Conservation (phyloP, 1,140 invertebrate genomes). For the Drosophila rhopaloa region DNA sequence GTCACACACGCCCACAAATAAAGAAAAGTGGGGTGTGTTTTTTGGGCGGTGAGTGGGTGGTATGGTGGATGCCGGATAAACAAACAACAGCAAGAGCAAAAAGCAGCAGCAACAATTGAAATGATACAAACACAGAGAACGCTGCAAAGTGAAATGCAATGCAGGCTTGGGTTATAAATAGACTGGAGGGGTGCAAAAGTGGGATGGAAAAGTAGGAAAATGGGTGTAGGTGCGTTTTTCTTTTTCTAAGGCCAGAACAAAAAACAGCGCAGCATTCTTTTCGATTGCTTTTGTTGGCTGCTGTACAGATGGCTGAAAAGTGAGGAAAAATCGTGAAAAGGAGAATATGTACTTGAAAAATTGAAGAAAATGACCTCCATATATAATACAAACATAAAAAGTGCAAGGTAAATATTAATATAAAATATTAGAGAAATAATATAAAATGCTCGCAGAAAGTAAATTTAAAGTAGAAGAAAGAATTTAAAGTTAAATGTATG, state of each 20-base stretch:
- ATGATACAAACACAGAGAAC: conserved; percentile 61
- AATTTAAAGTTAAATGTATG: too few species aligned
- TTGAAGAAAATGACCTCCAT: conserved; percentile 11
- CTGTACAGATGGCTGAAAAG: not conserved
- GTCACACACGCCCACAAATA: conserved; percentile 39
- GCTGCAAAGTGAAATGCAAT: conserved; percentile 49
- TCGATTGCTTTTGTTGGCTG: conserved; percentile 8
- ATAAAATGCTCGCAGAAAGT: too few species aligned
- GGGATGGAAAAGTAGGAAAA: not conserved
- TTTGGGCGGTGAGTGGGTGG: not conserved
- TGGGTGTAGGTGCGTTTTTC: conserved; percentile 7
- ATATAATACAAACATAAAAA: not conserved
- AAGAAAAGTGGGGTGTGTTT: conserved; percentile 6
- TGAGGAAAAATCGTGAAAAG: not conserved
- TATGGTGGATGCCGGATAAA: conserved; percentile 21
- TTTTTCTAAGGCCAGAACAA: conserved; percentile 8
- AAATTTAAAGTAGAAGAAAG: too few species aligned
- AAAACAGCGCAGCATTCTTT: conserved; percentile 18
- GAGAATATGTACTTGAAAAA: not conserved
- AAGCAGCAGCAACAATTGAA: conserved; percentile 64
- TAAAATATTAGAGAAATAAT: too few species aligned
- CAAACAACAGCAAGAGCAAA: conserved; percentile 19
- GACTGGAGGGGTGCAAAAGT: conserved; percentile 15
- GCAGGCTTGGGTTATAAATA: conserved; percentile 40
- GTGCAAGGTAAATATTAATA: too few species aligned